A percentile compares a stretch with the other conserved stretches of the same genome.
phyloP scores from a whole-genome alignment of 2,797 vertebrate genomes.

The Notolabrus celidotus region DNA sequence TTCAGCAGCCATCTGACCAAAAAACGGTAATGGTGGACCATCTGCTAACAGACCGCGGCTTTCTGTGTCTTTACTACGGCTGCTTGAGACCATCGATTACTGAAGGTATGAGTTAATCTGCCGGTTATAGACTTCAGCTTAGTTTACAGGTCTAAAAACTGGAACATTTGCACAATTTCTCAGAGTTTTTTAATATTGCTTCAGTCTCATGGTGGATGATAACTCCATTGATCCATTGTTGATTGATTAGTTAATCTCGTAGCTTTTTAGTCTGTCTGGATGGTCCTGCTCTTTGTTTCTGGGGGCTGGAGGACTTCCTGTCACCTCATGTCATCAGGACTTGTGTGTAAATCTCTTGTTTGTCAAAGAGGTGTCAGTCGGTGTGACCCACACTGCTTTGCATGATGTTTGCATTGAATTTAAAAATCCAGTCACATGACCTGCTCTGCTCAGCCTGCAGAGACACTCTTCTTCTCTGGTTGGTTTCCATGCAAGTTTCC shows the following conservation, averaged over 20 bases:
- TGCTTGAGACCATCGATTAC: not conserved
- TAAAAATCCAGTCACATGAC: conserved; percentile 2
- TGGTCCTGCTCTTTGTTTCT: not conserved
- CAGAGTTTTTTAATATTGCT: too few species aligned
- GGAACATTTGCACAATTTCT: too few species aligned
- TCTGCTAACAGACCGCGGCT: conserved; percentile 59
- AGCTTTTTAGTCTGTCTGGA: too few species aligned
- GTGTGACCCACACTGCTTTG: conserved; percentile 10
- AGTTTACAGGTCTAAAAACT: too few species aligned
- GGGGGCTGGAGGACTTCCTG: not conserved
- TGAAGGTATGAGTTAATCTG: too few species aligned
- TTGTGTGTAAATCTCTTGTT: conserved; percentile 9
- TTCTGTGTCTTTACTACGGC: not conserved
- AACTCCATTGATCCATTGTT: too few species aligned
- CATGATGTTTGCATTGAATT: conserved; percentile 46
- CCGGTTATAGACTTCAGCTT: too few species aligned
- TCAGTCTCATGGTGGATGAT: too few species aligned
- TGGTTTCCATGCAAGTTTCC: conserved; percentile 2
- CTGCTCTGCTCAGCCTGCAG: not conserved
- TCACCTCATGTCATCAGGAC: not conserved
- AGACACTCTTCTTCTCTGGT: not conserved
- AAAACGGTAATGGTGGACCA: conserved; percentile 47
- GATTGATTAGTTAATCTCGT: not conserved
- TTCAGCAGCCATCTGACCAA: conserved; percentile 48
- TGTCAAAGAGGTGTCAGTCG: conserved; percentile 13